Percentiles rank a stretch among this genome's conserved stretches.
Evolutionary conservation across 1,140 invertebrate genomes (phyloP).

Genomic region (Cherax quadricarinatus): DNA sequence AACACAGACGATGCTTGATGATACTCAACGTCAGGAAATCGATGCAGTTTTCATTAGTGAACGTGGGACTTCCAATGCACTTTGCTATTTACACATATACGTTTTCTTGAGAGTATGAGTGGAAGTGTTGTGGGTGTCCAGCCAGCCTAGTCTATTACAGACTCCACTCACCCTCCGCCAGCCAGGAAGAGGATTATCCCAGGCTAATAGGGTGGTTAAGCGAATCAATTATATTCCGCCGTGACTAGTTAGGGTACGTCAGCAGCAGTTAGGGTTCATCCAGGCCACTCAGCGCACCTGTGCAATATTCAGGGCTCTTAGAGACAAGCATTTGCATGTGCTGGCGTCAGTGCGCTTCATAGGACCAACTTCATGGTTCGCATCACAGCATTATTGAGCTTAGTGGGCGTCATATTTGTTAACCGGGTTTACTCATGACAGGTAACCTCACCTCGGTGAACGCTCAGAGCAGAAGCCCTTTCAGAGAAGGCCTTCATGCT

Average conservation of each 20-base stretch:
- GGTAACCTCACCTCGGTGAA: neutral
- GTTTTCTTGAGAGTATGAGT: no score
- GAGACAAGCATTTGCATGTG: neutral
- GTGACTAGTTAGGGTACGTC: conserved; percentile 46
- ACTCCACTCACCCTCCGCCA: neutral
- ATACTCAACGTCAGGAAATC: no score
- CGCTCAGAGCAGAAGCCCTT: no score
- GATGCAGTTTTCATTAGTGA: no score
- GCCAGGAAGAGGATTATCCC: conserved; percentile 29
- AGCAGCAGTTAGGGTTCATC: conserved; percentile 10
- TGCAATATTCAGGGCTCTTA: conserved; percentile 5
- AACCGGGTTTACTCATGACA: neutral
- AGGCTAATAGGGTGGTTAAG: conserved; percentile 46
- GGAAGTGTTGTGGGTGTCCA: no score
- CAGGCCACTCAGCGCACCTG: neutral
- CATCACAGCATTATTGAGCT: conserved; percentile 18
- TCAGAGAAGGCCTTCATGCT: no score
- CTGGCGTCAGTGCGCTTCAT: neutral
- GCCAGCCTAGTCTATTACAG: neutral
- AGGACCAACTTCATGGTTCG: neutral
- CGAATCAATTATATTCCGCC: conserved; percentile 43
- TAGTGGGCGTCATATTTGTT: neutral
- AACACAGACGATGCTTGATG: no score
- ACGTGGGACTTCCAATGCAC: no score
- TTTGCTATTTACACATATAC: no score